These are phyloP conservation scores for Cydia strobilella DNA, from an alignment of 1,140 invertebrate species.

Conservation along the genomic window DNA sequence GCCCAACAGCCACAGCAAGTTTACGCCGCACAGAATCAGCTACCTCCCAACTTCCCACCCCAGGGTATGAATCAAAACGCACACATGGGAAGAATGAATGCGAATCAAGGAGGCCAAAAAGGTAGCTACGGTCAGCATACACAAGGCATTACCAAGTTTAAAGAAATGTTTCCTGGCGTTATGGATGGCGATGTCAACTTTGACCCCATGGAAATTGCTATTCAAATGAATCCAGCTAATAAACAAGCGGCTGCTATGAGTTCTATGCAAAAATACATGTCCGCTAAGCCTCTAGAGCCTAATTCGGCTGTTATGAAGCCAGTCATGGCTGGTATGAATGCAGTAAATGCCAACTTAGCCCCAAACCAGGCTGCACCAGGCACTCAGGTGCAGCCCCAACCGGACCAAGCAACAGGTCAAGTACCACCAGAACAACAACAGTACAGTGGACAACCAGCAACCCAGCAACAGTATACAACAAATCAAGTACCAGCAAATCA, in stretches of 20 bases:
- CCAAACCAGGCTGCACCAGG: conserved; percentile 24
- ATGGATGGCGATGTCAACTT: conserved; percentile 61
- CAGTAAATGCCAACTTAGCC: conserved; percentile 30
- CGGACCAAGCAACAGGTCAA: conserved; percentile 20
- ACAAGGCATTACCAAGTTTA: conserved; percentile 64
- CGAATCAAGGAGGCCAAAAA: conserved; percentile 39
- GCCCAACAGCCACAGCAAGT: conserved; percentile 28
- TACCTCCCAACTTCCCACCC: not conserved
- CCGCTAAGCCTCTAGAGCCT: conserved; percentile 37
- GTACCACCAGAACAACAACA: conserved; percentile 24
- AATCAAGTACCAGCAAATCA: conserved; percentile 13
- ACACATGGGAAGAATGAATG: conserved; percentile 31
- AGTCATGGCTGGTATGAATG: conserved; percentile 38
- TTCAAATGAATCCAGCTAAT: conserved; percentile 77
- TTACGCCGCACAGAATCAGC: not conserved
- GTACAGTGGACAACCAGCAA: not conserved
- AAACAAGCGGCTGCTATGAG: conserved; percentile 59
- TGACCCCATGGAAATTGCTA: conserved; percentile 73
- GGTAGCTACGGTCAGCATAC: conserved; percentile 54
- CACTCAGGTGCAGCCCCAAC: conserved; percentile 4
- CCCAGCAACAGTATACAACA: not conserved
- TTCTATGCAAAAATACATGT: conserved; percentile 60
- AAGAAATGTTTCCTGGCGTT: conserved; percentile 72
- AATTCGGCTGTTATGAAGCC: conserved; percentile 36
- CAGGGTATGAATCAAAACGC: conserved; percentile 34